Evolutionary conservation across 2,113 vertebrate genomes (phyloP).

Genomic region (Neodon shergylaensis): DNA sequence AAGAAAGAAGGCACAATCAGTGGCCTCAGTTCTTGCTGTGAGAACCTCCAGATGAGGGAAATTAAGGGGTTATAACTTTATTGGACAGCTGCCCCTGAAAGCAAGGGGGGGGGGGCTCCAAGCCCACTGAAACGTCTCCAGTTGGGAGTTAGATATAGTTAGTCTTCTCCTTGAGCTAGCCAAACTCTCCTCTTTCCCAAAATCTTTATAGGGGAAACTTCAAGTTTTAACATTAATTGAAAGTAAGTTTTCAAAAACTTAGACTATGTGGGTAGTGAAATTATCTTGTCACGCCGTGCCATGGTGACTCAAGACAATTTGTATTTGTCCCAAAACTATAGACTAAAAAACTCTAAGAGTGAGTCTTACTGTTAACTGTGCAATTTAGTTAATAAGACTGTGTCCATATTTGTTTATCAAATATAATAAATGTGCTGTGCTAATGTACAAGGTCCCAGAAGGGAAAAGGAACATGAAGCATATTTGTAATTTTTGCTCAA

Average conservation of each 20-base stretch:
- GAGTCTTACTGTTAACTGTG: not conserved
- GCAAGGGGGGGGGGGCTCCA: not conserved
- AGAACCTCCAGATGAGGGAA: not conserved
- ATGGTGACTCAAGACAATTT: not conserved
- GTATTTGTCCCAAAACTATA: not conserved
- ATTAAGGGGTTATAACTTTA: not conserved
- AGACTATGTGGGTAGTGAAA: not conserved
- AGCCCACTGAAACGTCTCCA: not conserved
- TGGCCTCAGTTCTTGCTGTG: not conserved
- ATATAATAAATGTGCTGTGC: not conserved
- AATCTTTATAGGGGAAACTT: not conserved
- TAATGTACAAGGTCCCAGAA: not conserved
- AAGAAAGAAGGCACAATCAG: too few relatives aligned
- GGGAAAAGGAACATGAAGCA: too few relatives aligned
- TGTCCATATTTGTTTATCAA: not conserved
- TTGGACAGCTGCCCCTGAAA: not conserved
- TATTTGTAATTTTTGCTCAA: not conserved
- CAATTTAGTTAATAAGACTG: not conserved
- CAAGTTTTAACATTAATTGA: not conserved
- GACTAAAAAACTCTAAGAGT: not conserved
- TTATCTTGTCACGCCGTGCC: not conserved
- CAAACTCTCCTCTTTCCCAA: not conserved
- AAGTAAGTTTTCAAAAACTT: not conserved
- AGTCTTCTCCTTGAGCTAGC: not conserved
- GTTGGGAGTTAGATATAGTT: not conserved